These are phyloP conservation scores for Dynastes maya DNA, from an alignment of 2,888 invertebrate genomes.

Conservation along the genomic window DNA sequence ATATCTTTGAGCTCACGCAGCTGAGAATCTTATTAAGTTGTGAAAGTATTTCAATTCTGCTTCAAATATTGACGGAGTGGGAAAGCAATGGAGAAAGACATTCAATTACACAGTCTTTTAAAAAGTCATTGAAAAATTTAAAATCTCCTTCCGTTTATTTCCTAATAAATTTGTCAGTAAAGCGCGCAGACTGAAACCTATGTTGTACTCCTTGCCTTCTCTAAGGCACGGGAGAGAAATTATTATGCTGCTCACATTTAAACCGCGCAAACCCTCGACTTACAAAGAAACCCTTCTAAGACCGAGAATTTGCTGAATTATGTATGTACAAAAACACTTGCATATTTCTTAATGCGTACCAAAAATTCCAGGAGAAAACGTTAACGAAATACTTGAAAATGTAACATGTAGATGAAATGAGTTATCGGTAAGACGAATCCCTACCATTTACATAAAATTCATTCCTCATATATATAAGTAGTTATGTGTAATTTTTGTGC, in stretches of 20 bases:
- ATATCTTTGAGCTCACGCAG: neutral
- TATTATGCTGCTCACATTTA: constrained; percentile 18
- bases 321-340: neutral
- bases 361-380: constrained; percentile 12
- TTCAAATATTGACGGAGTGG: neutral
- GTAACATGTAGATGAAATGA: neutral
- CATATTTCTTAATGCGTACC: constrained; percentile 5
- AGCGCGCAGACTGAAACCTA: too few species aligned
- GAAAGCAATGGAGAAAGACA: too few species aligned
- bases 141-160: too few species aligned
- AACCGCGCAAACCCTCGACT: constrained; percentile 1
- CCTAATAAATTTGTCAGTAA: too few species aligned
- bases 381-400: neutral
- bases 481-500: too few species aligned
- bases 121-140: too few species aligned
- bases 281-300: neutral
- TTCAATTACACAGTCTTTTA: too few species aligned
- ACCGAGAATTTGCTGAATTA: constrained; percentile 8
- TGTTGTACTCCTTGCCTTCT: neutral
- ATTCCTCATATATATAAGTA: too few species aligned
- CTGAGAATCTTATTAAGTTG: neutral
- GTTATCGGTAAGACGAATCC: too few species aligned
- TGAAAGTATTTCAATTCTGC: neutral
- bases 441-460: neutral
- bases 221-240: neutral